Base-by-base conservation (phyloP, 2,113 vertebrate genomes). In the Sitta europaea region DNA sequence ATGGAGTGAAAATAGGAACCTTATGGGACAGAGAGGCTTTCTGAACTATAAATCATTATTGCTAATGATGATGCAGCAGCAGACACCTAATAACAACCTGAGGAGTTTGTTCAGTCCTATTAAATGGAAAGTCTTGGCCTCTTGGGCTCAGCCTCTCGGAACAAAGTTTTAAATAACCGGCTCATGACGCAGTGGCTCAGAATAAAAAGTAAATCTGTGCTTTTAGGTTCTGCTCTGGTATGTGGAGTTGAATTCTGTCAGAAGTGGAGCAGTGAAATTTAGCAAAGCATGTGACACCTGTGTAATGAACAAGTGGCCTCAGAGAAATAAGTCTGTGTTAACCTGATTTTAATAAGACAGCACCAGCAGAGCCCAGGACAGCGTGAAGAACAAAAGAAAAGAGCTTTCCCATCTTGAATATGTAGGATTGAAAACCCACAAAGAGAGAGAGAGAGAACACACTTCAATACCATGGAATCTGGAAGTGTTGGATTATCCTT, bases 121-220 rank as follows among this genome's bases (percentile, higher is more conserved):
- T 76, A 84, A 90, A 57, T 4, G 9, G 63, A 74, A 94, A 86
- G 53, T 81, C 72, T 43, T 29, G 61, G 72, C 82, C 96, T 77
- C 88, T 79, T 83, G 85, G 78, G 95, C 71, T 92, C 65, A 17
- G 67, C 65, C 29, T 79, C 82, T 90, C 0, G 2, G 92, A 93
- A 90, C 71, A 77, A 97, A 93, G 93, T 97, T 96, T 94, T 87
- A 96, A 97, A 90, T 93, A 93, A 58, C 47, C 74, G 45, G 80
- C 81, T 95, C 94, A 82, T 88, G 57, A 54, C 15, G 62, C 89
- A 82, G 93, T 84, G 55, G 89, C 92, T 87, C 47, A 43, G 61
- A 88, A 65, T 86, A 83, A 94, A 45, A 48, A 43, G 35, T 29
- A 6, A 84, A 67, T 87, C 70, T 79, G 73, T 76, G 92, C 63